phyloP scores from a whole-genome alignment of 2,113 vertebrate species.

The Albula glossodonta region DNA sequence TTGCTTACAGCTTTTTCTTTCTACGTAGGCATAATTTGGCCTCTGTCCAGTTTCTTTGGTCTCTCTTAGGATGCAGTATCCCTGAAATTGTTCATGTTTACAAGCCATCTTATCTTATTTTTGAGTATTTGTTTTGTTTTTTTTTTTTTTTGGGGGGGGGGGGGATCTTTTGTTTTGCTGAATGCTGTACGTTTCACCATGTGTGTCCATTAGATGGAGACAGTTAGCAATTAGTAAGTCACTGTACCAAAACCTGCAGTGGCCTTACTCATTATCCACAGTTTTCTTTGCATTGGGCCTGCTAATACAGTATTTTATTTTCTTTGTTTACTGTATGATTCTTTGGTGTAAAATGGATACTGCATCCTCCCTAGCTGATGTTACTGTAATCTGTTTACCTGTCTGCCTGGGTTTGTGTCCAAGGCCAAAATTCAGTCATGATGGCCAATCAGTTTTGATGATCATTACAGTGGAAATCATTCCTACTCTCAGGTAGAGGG shows the following conservation, averaged over 20 bases:
- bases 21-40: conserved; percentile 12
- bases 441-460: background rate
- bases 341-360: conserved; percentile 58
- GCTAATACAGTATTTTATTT: background rate
- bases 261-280: background rate
- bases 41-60: conserved; percentile 22
- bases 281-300: background rate
- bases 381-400: conserved; percentile 35
- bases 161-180: too few species aligned
- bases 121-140: background rate
- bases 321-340: conserved; percentile 23
- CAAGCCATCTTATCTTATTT: background rate
- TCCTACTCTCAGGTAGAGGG: background rate
- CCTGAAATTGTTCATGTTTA: conserved; percentile 30
- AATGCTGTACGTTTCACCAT: conserved; percentile 35
- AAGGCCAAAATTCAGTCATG: background rate
- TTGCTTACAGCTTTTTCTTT: background rate
- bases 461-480: background rate
- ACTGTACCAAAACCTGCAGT: conserved; percentile 8
- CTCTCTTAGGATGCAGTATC: conserved; percentile 61
- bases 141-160: background rate
- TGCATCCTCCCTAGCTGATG: conserved; percentile 54
- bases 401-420: conserved; percentile 32
- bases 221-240: conserved; percentile 36
- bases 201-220: conserved; percentile 56